phyloP scores from a whole-genome alignment of 2,113 vertebrate genomes.

The Eretmochelys imbricata region DNA sequence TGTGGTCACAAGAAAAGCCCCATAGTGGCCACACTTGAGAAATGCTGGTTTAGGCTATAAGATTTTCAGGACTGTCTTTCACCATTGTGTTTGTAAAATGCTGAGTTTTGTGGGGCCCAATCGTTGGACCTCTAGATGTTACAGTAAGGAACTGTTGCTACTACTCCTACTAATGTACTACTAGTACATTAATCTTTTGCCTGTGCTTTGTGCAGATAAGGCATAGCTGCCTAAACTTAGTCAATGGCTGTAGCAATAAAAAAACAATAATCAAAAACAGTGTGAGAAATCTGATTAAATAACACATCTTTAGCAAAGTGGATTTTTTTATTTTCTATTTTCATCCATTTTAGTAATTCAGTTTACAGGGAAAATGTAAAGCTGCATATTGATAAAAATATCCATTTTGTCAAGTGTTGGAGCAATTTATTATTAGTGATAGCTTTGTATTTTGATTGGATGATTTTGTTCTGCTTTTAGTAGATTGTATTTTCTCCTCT shows the following conservation, averaged over 20 bases:
- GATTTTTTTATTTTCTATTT: conserved; percentile 28
- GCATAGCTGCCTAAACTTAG: not conserved
- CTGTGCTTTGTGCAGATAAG: not conserved
- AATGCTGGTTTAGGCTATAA: too few relatives aligned
- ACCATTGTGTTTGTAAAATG: not conserved
- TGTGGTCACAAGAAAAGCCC: too few relatives aligned
- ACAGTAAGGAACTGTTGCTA: not conserved
- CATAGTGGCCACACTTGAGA: too few relatives aligned
- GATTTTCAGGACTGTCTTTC: not conserved
- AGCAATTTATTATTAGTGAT: not conserved
- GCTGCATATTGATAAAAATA: not conserved
- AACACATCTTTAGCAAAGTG: conserved; percentile 35
- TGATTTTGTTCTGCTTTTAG: not conserved
- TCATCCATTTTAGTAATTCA: not conserved
- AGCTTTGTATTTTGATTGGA: not conserved
- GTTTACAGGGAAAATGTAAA: conserved; percentile 1
- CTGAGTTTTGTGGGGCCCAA: not conserved
- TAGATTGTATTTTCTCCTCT: not conserved
- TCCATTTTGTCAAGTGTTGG: not conserved
- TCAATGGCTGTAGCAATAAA: conserved; percentile 27
- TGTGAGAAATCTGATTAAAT: conserved; percentile 1
- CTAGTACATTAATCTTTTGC: not conserved
- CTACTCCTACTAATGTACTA: not conserved
- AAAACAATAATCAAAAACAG: not conserved
- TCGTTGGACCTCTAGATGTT: not conserved